Evolutionary conservation across 37 sponge, comb jelly and placozoan genomes (phyloP).

Genomic region (Hexactinellida sp.): DNA sequence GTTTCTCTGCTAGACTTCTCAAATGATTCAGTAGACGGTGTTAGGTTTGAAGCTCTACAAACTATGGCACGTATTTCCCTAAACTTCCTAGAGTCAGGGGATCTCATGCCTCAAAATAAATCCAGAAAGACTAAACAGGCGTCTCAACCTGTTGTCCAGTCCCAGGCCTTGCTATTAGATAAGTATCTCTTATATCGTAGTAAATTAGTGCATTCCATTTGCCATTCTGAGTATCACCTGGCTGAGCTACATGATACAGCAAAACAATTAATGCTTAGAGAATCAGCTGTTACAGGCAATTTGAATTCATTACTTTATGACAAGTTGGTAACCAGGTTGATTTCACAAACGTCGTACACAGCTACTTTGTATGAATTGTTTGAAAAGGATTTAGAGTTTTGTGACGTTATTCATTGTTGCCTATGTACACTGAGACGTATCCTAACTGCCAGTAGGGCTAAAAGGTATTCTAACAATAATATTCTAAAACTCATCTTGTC

Average conservation of each 20-base stretch:
- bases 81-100: neutral
- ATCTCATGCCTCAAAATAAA: neutral
- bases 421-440: neutral
- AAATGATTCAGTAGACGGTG: neutral
- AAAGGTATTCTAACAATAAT: neutral
- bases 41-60: neutral
- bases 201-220: neutral
- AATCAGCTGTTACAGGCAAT: neutral
- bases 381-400: neutral
- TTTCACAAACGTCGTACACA: neutral
- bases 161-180: neutral
- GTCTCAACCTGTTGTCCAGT: neutral
- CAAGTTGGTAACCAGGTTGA: neutral
- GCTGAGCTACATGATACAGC: neutral
- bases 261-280: neutral
- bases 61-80: neutral
- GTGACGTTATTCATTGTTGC: neutral
- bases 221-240: neutral
- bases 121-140: neutral
- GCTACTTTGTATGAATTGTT: neutral
- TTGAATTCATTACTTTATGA: neutral
- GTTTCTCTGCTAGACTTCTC: neutral
- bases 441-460: neutral
- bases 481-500: neutral
- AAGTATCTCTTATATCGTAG: neutral